A percentile compares a stretch with the other conserved stretches of the same genome.
Evolutionary conservation across 2,888 invertebrate genomes (phyloP).

Genomic region (Meganola albula): DNA sequence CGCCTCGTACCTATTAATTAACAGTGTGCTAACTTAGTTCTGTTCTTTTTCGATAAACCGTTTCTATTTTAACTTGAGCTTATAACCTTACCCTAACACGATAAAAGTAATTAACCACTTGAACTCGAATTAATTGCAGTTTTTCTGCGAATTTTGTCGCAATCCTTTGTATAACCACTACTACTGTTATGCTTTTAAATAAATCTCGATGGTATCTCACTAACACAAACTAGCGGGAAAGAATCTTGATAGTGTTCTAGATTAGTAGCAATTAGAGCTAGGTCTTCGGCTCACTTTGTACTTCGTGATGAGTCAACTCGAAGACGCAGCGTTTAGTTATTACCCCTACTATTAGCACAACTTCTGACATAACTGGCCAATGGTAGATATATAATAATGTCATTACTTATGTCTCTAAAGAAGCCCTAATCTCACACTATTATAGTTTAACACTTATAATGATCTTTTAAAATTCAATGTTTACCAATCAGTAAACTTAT

Average conservation of each 20-base stretch:
- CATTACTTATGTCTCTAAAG: no score
- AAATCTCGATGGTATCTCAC: conserved; percentile 45
- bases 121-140: conserved; percentile 10
- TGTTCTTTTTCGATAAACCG: no score
- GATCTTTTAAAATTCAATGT: no score
- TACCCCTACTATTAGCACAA: conserved; percentile 21
- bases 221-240: conserved; percentile 51
- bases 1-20: no score
- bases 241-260: conserved; percentile 56
- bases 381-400: no score
- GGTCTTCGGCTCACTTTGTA: conserved; percentile 43
- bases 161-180: conserved; percentile 22
- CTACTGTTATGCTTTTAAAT: conserved; percentile 39
- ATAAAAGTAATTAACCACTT: conserved; percentile 1
- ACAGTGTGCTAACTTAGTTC: no score
- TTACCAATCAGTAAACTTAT: no score
- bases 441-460: no score
- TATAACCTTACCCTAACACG: no score
- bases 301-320: conserved; percentile 32
- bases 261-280: conserved; percentile 54
- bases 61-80: no score
- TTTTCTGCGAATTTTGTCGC: conserved; percentile 20
- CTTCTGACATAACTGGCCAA: no score
- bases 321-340: conserved; percentile 29
- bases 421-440: no score